Percentiles rank a stretch among this genome's conserved stretches.
These are phyloP conservation scores for Mellivora capensis DNA, from an alignment of 2,113 vertebrate species.

Conservation along the genomic window DNA sequence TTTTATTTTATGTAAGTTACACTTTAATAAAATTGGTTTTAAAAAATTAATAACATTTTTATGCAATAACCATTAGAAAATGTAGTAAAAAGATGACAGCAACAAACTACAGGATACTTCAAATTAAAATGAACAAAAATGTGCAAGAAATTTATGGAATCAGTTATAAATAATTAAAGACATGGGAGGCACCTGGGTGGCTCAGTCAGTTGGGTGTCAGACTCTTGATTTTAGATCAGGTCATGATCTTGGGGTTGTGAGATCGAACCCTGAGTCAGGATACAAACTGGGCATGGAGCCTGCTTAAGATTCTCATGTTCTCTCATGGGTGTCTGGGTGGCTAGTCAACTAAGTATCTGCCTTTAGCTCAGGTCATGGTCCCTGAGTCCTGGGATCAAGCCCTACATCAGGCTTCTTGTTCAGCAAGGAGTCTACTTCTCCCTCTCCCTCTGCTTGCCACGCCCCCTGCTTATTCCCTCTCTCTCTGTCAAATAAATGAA, in stretches of 20 bases:
- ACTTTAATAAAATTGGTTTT: neutral
- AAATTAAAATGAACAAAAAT: constrained; percentile 29
- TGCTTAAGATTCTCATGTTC: neutral
- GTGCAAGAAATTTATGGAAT: neutral
- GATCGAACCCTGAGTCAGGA: neutral
- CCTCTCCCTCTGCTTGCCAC: no score
- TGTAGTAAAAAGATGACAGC: neutral
- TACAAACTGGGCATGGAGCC: neutral
- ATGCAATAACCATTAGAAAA: neutral
- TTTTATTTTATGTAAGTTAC: neutral
- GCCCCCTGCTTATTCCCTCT: no score
- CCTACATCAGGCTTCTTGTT: no score
- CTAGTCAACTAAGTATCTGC: no score
- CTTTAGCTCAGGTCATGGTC: no score
- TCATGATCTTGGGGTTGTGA: neutral
- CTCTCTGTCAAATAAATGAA: no score
- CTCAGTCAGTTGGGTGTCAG: neutral
- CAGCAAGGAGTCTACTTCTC: no score
- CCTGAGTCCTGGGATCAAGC: no score
- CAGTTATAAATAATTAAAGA: neutral
- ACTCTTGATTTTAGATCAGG: neutral
- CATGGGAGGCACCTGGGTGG: no score
- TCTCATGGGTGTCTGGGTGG: no score
- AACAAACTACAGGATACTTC: neutral
- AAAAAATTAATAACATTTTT: neutral